These are phyloP conservation scores for Mystacornis crossleyi DNA, from an alignment of 2,113 vertebrate genomes.

Conservation along the genomic window DNA sequence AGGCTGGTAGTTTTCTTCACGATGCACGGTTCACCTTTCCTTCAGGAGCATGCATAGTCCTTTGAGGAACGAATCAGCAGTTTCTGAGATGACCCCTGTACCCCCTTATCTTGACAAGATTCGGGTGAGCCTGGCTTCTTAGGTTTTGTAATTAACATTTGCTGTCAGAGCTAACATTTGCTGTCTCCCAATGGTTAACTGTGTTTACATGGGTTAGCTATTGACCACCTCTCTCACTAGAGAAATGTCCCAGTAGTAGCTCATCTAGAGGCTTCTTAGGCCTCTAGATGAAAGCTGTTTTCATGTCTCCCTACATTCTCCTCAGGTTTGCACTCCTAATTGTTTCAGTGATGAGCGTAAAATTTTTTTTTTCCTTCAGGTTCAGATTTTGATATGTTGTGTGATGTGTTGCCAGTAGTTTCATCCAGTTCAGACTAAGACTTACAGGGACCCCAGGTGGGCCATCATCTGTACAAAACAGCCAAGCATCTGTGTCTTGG, in stretches of 20 bases:
- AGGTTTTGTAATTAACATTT: too few relatives aligned
- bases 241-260: background rate
- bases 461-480: background rate
- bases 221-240: too few relatives aligned
- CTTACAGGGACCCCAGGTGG: background rate
- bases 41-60: too few relatives aligned
- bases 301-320: background rate
- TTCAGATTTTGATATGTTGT: background rate
- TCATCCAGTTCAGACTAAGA: background rate
- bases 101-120: too few relatives aligned
- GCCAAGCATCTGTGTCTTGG: background rate
- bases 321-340: background rate
- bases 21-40: too few relatives aligned
- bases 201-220: too few relatives aligned
- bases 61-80: too few relatives aligned
- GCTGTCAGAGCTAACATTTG: too few relatives aligned
- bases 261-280: background rate
- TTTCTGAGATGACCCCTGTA: too few relatives aligned
- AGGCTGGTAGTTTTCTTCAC: too few relatives aligned
- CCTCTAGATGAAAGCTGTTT: background rate
- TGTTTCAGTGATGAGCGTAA: background rate
- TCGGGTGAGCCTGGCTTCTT: too few relatives aligned
- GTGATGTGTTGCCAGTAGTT: background rate
- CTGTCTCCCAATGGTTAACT: too few relatives aligned
- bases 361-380: rapidly evolving